A percentile compares a stretch with the other conserved stretches of the same genome.
phyloP scores from a whole-genome alignment of 1,140 invertebrate species.

The Dreissena rostriformis region DNA sequence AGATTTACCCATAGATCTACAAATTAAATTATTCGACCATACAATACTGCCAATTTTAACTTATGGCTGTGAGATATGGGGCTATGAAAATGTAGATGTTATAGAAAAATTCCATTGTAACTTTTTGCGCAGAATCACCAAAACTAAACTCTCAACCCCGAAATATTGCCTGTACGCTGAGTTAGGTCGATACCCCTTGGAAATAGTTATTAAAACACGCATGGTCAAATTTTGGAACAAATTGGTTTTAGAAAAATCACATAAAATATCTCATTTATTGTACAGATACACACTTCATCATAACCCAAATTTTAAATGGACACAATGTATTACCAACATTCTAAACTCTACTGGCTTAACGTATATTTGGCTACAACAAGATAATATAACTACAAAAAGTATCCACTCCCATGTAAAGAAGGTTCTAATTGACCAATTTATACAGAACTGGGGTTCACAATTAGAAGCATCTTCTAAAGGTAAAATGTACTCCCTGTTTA shows the following conservation, averaged over 20 bases:
- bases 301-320: slow-evolving; percentile 5
- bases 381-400: background rate
- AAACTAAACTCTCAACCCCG: slow-evolving; percentile 14
- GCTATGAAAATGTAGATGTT: background rate
- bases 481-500: slow-evolving; percentile 8
- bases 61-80: slow-evolving; percentile 24
- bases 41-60: slow-evolving; percentile 25
- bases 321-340: background rate
- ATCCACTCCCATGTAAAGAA: background rate
- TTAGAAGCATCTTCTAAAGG: background rate
- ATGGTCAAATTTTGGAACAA: slow-evolving; percentile 31
- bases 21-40: slow-evolving; percentile 24
- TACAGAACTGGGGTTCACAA: background rate
- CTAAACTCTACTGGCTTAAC: slow-evolving; percentile 3
- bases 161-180: slow-evolving; percentile 16
- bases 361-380: slow-evolving; percentile 29
- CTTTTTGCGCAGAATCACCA: slow-evolving; percentile 17
- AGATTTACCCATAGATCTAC: slow-evolving; percentile 6
- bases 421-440: slow-evolving; percentile 7
- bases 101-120: slow-evolving; percentile 22
- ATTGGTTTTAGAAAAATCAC: background rate
- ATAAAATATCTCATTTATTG: slow-evolving; percentile 1
- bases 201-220: slow-evolving; percentile 14
- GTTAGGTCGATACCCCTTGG: slow-evolving; percentile 14
- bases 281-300: slow-evolving; percentile 15